These are phyloP conservation scores for Cydia amplana DNA, from an alignment of 1,140 invertebrate genomes.

Conservation along the genomic window DNA sequence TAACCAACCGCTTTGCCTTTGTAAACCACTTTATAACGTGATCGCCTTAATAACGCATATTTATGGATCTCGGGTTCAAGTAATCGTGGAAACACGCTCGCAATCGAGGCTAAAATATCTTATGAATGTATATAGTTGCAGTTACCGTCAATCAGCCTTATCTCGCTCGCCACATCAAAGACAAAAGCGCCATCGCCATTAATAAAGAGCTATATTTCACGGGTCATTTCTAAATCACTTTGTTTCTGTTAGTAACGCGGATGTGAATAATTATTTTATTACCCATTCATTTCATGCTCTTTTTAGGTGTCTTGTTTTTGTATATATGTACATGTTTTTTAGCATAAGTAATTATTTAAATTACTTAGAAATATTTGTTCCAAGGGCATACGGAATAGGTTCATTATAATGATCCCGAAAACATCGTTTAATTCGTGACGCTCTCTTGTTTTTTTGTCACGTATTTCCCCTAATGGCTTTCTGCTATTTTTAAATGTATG, in stretches of 20 bases:
- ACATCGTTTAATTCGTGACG: too few species aligned
- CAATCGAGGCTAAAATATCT: neutral
- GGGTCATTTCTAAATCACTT: conserved; percentile 2
- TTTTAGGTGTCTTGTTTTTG: neutral
- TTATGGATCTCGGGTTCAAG: neutral
- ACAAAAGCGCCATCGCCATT: conserved; percentile 12
- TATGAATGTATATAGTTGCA: neutral
- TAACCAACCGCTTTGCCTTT: neutral
- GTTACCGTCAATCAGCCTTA: conserved; percentile 21
- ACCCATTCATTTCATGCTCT: conserved; percentile 16
- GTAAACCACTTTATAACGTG: neutral
- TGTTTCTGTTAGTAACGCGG: neutral
- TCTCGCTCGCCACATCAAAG: conserved; percentile 22
- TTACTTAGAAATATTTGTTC: too few species aligned
- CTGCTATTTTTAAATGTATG: too few species aligned
- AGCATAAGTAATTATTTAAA: neutral
- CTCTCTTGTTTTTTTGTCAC: too few species aligned
- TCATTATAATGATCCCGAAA: too few species aligned
- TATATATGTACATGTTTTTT: neutral
- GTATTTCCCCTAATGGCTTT: too few species aligned
- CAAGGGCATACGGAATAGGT: neutral
- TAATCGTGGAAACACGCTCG: neutral
- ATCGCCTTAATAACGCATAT: neutral
- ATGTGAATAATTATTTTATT: conserved; percentile 2
- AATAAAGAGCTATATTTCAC: conserved; percentile 19